Percentiles rank a stretch among this genome's conserved stretches.
phyloP scores from a whole-genome alignment of 2,888 invertebrate genomes.

The Platycnemis pennipes region DNA sequence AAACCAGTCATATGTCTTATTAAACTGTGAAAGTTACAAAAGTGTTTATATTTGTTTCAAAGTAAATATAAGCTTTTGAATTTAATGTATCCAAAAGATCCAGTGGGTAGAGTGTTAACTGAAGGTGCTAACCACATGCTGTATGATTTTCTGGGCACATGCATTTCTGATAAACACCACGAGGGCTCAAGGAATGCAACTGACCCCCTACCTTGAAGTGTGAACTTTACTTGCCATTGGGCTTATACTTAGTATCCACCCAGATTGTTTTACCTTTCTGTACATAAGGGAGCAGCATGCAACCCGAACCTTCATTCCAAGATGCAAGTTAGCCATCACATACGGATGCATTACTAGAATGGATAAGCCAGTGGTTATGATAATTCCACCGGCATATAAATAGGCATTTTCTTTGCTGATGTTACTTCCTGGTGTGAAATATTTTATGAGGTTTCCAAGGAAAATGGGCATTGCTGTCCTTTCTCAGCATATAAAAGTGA shows the following conservation, averaged over 20 bases:
- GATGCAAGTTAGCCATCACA: conserved; percentile 90
- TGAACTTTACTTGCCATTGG: no score
- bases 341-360: conserved; percentile 93
- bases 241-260: conserved; percentile 73
- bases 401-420: conserved; percentile 84
- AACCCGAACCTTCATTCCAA: conserved; percentile 89
- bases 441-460: conserved; percentile 59
- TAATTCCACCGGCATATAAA: conserved; percentile 87
- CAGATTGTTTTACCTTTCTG: conserved; percentile 91
- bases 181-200: no score
- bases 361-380: conserved; percentile 87
- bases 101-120: no score
- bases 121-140: no score
- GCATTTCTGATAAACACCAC: no score
- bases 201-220: no score
- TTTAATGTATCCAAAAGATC: no score
- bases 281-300: conserved; percentile 91
- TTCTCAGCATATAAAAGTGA: background rate
- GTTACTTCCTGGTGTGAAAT: conserved; percentile 62
- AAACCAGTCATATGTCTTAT: no score
- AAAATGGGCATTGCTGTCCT: conserved; percentile 68
- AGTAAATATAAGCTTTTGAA: no score
- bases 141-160: no score
- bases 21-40: no score
- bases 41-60: no score